Evolutionary conservation across 2,797 vertebrate species (phyloP).

Genomic region (Morus bassanus): DNA sequence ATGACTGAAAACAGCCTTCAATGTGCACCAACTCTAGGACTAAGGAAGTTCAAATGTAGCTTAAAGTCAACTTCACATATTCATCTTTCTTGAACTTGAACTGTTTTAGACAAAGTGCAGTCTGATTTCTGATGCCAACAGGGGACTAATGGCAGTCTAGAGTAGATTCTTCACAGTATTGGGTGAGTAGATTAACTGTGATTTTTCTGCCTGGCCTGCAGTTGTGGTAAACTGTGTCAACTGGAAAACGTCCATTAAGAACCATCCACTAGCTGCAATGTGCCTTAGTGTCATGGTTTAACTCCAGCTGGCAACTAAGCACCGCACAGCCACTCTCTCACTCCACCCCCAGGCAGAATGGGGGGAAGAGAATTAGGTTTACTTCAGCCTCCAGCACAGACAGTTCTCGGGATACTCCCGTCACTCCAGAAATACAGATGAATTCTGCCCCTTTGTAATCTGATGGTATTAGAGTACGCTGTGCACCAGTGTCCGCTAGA

Average conservation of each 20-base stretch:
- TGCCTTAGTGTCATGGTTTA: neutral
- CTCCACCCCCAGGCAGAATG: neutral
- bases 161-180: neutral
- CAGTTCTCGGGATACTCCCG: neutral
- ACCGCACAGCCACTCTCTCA: neutral
- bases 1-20: neutral
- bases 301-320: neutral
- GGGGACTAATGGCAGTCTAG: neutral
- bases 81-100: neutral
- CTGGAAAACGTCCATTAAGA: neutral
- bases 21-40: neutral
- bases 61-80: neutral
- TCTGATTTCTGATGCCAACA: neutral
- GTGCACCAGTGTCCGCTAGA: neutral
- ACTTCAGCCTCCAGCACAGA: neutral
- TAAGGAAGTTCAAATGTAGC: neutral
- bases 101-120: neutral
- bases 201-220: neutral
- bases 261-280: neutral
- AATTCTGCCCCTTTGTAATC: neutral
- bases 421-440: neutral
- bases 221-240: neutral
- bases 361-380: neutral
- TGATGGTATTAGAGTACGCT: neutral
- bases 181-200: neutral